Evolutionary conservation across 2,113 vertebrate genomes (phyloP).

Genomic region (Scopus umbretta): DNA sequence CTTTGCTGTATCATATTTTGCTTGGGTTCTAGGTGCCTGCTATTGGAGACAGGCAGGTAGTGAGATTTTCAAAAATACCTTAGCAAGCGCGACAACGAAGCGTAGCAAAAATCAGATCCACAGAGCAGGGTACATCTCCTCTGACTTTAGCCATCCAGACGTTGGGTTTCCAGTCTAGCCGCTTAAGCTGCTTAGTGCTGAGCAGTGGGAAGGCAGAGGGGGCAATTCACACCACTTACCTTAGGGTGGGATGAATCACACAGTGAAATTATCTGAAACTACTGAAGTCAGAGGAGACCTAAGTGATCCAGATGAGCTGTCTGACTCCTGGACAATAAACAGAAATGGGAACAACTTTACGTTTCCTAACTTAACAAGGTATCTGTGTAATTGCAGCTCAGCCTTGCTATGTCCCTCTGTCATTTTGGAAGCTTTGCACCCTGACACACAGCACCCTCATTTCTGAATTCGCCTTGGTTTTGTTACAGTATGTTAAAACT

Average conservation of each 20-base stretch:
- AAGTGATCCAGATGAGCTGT: neutral
- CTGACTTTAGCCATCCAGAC: neutral
- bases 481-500: neutral
- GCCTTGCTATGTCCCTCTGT: neutral
- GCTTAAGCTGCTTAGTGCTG: neutral
- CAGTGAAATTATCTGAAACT: neutral
- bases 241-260: neutral
- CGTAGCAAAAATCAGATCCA: neutral
- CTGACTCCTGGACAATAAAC: neutral
- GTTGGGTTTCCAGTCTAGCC: neutral
- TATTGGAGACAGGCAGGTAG: neutral
- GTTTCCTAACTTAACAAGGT: neutral
- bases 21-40: neutral
- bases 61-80: neutral
- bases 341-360: neutral
- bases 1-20: neutral
- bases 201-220: neutral
- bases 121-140: neutral
- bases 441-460: neutral
- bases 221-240: neutral
- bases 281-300: neutral
- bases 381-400: accelerated
- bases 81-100: neutral
- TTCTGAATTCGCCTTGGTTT: neutral
- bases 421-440: neutral